Conservation (phyloP, 2,113 vertebrate species). For the Baryphthengus martii region DNA sequence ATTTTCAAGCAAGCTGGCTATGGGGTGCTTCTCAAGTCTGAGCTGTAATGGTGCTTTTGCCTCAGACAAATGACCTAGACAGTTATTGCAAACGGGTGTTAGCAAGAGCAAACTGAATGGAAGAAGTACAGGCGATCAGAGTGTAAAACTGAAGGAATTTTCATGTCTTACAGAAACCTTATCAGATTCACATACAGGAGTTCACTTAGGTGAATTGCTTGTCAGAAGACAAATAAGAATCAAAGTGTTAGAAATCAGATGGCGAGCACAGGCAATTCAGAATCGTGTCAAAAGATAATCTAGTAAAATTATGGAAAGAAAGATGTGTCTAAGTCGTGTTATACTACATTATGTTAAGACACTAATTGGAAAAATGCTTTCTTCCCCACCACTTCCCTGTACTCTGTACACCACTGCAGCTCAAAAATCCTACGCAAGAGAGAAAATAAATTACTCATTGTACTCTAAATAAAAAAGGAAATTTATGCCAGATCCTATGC, state of each 20-base stretch:
- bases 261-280: neutral
- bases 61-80: neutral
- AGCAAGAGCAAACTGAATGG: neutral
- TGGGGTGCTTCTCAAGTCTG: neutral
- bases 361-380: neutral
- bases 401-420: neutral
- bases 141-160: neutral
- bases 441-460: neutral
- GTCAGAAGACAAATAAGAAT: neutral
- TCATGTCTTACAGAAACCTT: neutral
- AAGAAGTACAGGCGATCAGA: neutral
- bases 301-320: neutral
- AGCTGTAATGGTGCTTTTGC: neutral
- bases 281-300: neutral
- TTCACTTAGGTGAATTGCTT: conserved; percentile 27
- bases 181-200: neutral
- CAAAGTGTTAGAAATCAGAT: neutral
- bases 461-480: neutral
- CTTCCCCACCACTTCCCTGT: neutral
- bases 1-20: neutral
- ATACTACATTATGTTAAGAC: neutral
- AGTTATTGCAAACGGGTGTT: neutral
- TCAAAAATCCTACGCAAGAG: neutral
- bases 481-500: neutral
- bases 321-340: neutral